Conservation (phyloP, 2,113 vertebrate genomes). For the Tetrax tetrax region DNA sequence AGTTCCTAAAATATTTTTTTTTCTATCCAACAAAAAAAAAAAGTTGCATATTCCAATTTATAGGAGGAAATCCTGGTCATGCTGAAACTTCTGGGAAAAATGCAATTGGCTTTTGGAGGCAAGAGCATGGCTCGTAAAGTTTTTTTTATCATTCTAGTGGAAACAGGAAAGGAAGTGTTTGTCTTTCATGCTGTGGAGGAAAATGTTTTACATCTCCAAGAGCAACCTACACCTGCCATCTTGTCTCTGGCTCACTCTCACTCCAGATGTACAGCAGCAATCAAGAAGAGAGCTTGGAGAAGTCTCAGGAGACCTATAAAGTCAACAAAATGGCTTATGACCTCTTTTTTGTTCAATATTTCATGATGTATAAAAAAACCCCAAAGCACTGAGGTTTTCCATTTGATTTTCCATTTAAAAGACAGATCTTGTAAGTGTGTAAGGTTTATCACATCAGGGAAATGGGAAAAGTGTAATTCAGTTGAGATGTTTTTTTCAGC, state of each 20-base stretch:
- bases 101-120: not conserved
- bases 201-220: not conserved
- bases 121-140: not conserved
- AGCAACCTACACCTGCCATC: conserved; percentile 40
- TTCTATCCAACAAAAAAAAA: not conserved
- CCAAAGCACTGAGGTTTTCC: not conserved
- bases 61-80: not conserved
- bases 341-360: conserved; percentile 64
- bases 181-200: not conserved
- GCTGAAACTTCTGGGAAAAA: not conserved
- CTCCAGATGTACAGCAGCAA: conserved; percentile 55
- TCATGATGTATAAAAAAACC: conserved; percentile 16
- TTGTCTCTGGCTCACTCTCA: conserved; percentile 42
- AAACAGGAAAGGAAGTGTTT: not conserved
- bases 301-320: conserved; percentile 40
- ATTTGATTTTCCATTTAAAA: conserved; percentile 60
- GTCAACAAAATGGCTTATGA: conserved; percentile 53
- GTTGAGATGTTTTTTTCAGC: conserved; percentile 19
- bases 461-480: conserved; percentile 41
- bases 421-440: conserved; percentile 30
- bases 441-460: conserved; percentile 55
- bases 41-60: not conserved
- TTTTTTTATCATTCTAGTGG: not conserved
- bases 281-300: conserved; percentile 44
- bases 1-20: not conserved